Evolutionary conservation across 2,113 vertebrate species (phyloP).

Genomic region (Leptodactylus fuscus): DNA sequence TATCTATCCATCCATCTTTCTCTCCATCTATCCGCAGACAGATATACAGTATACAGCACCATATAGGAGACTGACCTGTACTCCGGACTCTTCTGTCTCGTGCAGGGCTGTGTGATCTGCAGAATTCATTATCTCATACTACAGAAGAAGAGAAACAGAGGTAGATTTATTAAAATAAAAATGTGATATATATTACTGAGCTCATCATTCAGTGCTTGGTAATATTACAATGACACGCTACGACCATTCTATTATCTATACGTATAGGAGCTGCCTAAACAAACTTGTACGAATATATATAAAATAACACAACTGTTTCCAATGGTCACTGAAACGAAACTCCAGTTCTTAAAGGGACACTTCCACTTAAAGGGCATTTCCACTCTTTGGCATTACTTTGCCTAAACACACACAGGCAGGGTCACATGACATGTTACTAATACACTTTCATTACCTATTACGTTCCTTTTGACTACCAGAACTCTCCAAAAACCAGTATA

Average conservation of each 20-base stretch:
- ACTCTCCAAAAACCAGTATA: background rate
- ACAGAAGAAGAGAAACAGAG: background rate
- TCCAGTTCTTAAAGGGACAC: background rate
- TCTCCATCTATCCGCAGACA: too few species aligned
- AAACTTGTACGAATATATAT: too few species aligned
- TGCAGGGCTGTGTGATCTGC: background rate
- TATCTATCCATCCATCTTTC: too few species aligned
- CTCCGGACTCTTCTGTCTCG: background rate
- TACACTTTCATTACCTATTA: background rate
- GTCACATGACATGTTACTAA: background rate
- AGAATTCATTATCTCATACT: constrained; percentile 5
- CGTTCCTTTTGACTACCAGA: background rate
- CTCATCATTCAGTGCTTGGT: background rate
- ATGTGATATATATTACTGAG: background rate
- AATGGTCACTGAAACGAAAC: too few species aligned
- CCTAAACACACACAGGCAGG: background rate
- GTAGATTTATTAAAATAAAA: too few species aligned
- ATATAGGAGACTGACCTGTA: background rate
- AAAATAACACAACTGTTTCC: too few species aligned
- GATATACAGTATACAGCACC: too few species aligned
- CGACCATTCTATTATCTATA: too few species aligned
- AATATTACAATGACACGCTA: too few species aligned
- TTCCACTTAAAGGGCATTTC: background rate
- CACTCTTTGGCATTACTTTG: background rate
- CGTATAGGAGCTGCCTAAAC: too few species aligned